Conservation (phyloP, 2,113 vertebrate genomes). For the Phaethornis superciliosus region DNA sequence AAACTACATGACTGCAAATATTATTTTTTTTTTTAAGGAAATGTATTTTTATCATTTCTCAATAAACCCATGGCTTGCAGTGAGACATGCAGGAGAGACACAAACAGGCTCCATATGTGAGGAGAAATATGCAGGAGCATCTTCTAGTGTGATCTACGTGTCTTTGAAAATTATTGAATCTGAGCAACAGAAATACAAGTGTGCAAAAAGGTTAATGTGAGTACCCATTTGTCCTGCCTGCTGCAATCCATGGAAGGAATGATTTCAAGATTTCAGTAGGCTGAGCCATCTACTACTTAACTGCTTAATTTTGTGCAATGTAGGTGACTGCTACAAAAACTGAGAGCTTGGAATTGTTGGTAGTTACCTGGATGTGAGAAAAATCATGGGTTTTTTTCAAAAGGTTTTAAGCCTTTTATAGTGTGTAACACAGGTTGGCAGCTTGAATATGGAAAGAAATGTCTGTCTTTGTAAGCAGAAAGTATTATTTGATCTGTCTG, state of each 20-base stretch:
- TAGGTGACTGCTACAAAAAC: neutral
- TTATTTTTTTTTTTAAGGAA: too few species aligned
- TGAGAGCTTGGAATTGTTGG: neutral
- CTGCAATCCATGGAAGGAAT: neutral
- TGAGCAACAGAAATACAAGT: neutral
- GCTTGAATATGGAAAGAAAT: neutral
- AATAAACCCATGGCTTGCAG: neutral
- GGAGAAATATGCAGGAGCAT: neutral
- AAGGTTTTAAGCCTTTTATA: neutral
- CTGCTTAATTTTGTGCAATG: neutral
- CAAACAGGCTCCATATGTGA: neutral
- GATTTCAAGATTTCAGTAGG: neutral
- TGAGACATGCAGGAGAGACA: neutral
- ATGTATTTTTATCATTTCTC: neutral
- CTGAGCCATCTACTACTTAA: neutral
- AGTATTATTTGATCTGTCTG: neutral
- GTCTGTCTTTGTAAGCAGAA: neutral
- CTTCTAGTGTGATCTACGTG: neutral
- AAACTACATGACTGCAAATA: neutral
- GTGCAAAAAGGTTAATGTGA: neutral
- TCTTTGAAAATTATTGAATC: neutral
- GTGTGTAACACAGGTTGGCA: neutral
- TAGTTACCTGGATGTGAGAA: neutral
- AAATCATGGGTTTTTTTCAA: neutral
- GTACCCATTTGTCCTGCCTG: neutral